Percentiles rank a stretch among this genome's conserved stretches.
Evolutionary conservation across 2,888 invertebrate species (phyloP).

Genomic region (Euspilapteryx auroguttella): DNA sequence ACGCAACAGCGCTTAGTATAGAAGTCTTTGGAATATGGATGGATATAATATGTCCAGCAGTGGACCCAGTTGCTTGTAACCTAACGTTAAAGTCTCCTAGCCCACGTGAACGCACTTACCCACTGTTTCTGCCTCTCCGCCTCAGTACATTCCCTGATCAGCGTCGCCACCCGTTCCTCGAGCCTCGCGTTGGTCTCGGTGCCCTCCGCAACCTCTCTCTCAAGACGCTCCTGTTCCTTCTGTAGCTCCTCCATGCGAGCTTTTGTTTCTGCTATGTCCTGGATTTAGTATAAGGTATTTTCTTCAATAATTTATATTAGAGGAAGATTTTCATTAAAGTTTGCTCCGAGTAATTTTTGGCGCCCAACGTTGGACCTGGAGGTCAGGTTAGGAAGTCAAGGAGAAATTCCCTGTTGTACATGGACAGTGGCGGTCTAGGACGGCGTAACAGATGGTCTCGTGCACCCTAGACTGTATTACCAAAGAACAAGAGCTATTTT

Average conservation of each 20-base stretch:
- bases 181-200: constrained; percentile 22
- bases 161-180: constrained; percentile 33
- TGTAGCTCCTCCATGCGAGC: constrained; percentile 20
- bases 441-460: no score
- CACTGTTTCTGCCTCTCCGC: constrained; percentile 37
- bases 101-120: no score
- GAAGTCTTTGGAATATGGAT: no score
- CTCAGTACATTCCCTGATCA: constrained; percentile 28
- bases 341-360: background rate
- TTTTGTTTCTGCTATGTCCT: constrained; percentile 36
- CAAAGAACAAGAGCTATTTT: no score
- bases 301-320: background rate
- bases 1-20: no score
- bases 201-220: constrained; percentile 23
- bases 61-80: no score
- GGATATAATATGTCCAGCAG: no score
- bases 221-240: constrained; percentile 28
- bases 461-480: no score
- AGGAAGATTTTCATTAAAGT: background rate
- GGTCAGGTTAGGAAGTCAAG: no score
- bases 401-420: no score
- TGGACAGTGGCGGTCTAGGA: no score
- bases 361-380: background rate
- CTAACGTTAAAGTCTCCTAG: no score
- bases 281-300: background rate